Evolutionary conservation across 2,888 invertebrate species (phyloP), one percentile per base, ranked within the genome.

Genomic region (Smittia aterrima): DNA sequence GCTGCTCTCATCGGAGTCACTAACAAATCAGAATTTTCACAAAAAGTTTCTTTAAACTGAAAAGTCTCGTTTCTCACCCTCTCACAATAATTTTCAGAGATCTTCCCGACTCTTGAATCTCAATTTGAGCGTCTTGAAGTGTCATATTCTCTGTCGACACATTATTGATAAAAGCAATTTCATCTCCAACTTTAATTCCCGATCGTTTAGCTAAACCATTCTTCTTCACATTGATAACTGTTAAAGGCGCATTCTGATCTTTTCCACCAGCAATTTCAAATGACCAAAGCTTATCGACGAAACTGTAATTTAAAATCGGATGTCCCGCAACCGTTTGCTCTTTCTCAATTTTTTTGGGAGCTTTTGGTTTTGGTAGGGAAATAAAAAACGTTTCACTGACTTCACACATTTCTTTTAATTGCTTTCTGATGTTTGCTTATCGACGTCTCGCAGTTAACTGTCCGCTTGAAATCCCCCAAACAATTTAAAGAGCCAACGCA

Each of bases 111-210:
- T 72, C 40, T 62, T 62, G 62, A 20, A 72, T 72, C 22, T 72
- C 72, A 1, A 72, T 1, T 40, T 72, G 72, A 20, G 62, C 72
- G 2, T 72, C 72, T 0, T 22, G 9, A 0, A 72, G 40, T 20
- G 72, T 72, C 62, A 62, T 38, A 4, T 54, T 54, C n/a, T 70
- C 24, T 1, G 58, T 27, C 2, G 72, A 18, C 1, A 27, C 32
- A 9, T 62, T 62, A 24, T 72, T 72, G 13, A 72, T 72, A 4
- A 58, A 54, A 4, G 40, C 32, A 40, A 72, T 72, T 13, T 32
- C 32, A 24, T 72, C 72, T 1, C 72, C 72, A n/a, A 72, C 62
- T 72, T 72, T 72, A n/a, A 72, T 72, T 20, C 72, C 72, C 1
- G 72, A 54, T 24, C 72, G 38, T 16, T 38, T 32, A 4, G 72